phyloP scores from a whole-genome alignment of 2,888 invertebrate species.

The Tineola bisselliella region DNA sequence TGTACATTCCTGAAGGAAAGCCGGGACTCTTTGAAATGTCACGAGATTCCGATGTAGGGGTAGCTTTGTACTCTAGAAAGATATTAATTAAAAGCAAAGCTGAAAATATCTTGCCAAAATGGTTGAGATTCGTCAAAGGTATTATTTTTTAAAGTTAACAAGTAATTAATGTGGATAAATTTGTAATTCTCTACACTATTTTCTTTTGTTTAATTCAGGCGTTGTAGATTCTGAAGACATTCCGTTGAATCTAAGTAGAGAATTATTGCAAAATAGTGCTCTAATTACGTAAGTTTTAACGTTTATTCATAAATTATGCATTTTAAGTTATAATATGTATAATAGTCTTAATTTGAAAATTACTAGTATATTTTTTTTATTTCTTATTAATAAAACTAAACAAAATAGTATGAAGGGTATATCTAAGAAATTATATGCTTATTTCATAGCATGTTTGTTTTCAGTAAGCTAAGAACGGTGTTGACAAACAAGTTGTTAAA shows the following conservation, averaged over 20 bases:
- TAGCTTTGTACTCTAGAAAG: constrained; percentile 91
- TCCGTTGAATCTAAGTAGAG: constrained; percentile 95
- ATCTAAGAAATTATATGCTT: too few species aligned
- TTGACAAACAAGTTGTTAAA: constrained; percentile 84
- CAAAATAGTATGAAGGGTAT: too few species aligned
- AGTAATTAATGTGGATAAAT: too few species aligned
- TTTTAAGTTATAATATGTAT: too few species aligned
- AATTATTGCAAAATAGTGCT: constrained; percentile 92
- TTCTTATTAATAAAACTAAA: too few species aligned
- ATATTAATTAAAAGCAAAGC: constrained; percentile 92
- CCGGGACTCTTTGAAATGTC: constrained; percentile 92
- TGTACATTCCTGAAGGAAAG: constrained; percentile 94
- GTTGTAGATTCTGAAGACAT: constrained; percentile 99
- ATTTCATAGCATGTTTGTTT: too few species aligned
- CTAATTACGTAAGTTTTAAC: constrained; percentile 78
- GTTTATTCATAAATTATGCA: too few species aligned
- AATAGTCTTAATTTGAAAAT: too few species aligned
- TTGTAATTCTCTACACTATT: constrained; percentile 14
- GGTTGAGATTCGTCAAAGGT: constrained; percentile 95
- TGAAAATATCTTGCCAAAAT: constrained; percentile 91
- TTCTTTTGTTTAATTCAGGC: constrained; percentile 51
- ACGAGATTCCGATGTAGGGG: constrained; percentile 83
- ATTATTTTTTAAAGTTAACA: too few species aligned
- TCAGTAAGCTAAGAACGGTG: constrained; percentile 81
- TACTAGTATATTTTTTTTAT: too few species aligned